A percentile compares a stretch with the other conserved stretches of the same genome.
These are phyloP conservation scores for Bibio marci DNA, from an alignment of 2,888 invertebrate genomes.

Conservation along the genomic window DNA sequence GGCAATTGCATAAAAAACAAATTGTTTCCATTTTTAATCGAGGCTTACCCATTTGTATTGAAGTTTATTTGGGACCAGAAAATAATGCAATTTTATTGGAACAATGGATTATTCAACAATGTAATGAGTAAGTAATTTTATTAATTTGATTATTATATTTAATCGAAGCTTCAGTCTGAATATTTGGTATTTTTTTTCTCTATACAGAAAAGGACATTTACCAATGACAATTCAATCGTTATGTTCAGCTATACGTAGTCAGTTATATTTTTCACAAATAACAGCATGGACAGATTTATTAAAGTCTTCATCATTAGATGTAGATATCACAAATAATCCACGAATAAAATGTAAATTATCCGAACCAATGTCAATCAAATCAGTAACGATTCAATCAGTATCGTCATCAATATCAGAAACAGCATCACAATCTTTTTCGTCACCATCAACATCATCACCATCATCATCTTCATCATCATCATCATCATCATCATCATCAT, in stretches of 20 bases:
- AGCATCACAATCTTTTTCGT: conserved; percentile 25
- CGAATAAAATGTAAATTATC: no score
- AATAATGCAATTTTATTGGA: conserved; percentile 26
- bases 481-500: conserved; percentile 11
- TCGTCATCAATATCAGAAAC: conserved; percentile 36
- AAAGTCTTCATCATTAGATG: conserved; percentile 21
- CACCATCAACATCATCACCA: conserved; percentile 10
- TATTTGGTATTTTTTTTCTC: not conserved
- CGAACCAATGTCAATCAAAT: no score
- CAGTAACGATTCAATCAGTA: no score
- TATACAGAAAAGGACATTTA: conserved; percentile 15
- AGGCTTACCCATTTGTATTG: conserved; percentile 27
- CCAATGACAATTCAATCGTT: conserved; percentile 45
- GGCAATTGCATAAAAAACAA: conserved; percentile 28
- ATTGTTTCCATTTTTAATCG: conserved; percentile 25
- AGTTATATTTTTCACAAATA: conserved; percentile 91
- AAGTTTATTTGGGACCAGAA: conserved; percentile 28
- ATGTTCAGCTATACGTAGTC: conserved; percentile 83
- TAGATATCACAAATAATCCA: conserved; percentile 28
- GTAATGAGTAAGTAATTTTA: conserved; percentile 21
- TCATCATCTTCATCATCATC: conserved; percentile 6
- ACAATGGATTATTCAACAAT: conserved; percentile 28
- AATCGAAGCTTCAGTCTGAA: no score
- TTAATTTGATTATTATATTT: not conserved
- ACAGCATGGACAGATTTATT: conserved; percentile 62